phyloP scores from a whole-genome alignment of 2,113 vertebrate genomes.

The Pagrus major region DNA sequence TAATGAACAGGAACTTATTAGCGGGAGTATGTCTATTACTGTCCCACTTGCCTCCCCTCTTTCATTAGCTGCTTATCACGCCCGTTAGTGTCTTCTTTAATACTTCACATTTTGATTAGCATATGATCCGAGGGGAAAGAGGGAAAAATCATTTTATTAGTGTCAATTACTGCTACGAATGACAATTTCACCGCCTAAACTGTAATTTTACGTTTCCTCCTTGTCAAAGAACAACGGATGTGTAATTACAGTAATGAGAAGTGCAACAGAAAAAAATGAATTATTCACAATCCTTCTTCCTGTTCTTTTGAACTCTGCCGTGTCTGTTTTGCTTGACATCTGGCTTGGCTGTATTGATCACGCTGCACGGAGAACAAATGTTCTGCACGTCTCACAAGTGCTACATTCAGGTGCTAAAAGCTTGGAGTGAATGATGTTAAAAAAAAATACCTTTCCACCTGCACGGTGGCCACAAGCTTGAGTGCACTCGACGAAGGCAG shows the following conservation, averaged over 20 bases:
- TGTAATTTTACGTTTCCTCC: conserved; percentile 79
- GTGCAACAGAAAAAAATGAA: conserved; percentile 66
- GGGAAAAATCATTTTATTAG: conserved; percentile 79
- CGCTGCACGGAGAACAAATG: conserved; percentile 9
- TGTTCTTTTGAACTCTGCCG: conserved; percentile 37
- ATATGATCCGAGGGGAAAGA: conserved; percentile 74
- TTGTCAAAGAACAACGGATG: conserved; percentile 75
- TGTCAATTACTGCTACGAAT: conserved; percentile 83
- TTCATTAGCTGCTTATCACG: conserved; percentile 80
- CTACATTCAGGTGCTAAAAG: not conserved
- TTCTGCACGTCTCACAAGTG: conserved; percentile 10
- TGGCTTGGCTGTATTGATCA: conserved; percentile 15
- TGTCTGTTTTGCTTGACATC: conserved; percentile 40
- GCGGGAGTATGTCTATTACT: conserved; percentile 72
- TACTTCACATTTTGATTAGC: conserved; percentile 84
- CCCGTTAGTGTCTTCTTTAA: conserved; percentile 82
- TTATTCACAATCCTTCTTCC: conserved; percentile 69
- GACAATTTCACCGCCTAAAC: conserved; percentile 80
- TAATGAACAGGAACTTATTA: conserved; percentile 81
- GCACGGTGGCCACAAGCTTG: not conserved
- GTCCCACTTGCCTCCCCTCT: conserved; percentile 74
- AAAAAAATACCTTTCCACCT: conserved; percentile 19
- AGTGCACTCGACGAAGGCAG: not conserved
- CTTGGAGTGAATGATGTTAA: not conserved
- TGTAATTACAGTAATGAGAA: conserved; percentile 80